Base-by-base conservation (phyloP, 2,888 invertebrate genomes). In the Salticus scenicus region DNA sequence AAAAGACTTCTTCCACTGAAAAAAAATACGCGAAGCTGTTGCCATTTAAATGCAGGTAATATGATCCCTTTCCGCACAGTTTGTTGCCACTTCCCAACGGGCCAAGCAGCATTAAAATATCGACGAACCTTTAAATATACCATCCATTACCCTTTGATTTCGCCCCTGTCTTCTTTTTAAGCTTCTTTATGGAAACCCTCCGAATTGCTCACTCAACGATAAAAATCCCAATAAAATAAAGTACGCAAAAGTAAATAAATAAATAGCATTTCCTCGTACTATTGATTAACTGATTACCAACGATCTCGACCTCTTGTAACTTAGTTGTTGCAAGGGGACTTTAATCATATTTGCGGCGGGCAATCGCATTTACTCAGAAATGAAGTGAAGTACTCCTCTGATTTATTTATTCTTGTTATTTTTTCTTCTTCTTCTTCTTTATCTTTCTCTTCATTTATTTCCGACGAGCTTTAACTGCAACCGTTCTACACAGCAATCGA, bases 211-310 rank as follows among this genome's bases (percentile, higher is more conserved):
- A 66, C 66, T 84, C 73, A 67, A 77, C 72, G 63, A 51, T 84
- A 67, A 81, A 80, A 84, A 73, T 77, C 72, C 73, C 83, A 77
- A 84, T 84, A 84, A 83, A 77, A 57, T 57, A 67, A 84, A 84
- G 71, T 66, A 67, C 63, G 24, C 37, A 71, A 66, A 82, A 76
- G 75, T 75, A 82, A 82, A 82, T 69, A 84, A 84, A 84, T 69
- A 83, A 72, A 73, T 41, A 41, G 66, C 57, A 63, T 83, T 76
- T 75, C 72, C 76, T 83, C 42, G 41, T 64, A 31, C 69, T 84
- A 84, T 84, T 84, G 83, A 84, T 84, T 84, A 84, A 84, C 83
- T 84, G 83, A 84, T 84, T 84, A 84, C 73, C 72, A 67, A 74
- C 64, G 71, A 67, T 57, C 28, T 12, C 24, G 17, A 30, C 72